Evolutionary conservation across 2,888 invertebrate genomes (phyloP).

Genomic region (Smittia sp.): DNA sequence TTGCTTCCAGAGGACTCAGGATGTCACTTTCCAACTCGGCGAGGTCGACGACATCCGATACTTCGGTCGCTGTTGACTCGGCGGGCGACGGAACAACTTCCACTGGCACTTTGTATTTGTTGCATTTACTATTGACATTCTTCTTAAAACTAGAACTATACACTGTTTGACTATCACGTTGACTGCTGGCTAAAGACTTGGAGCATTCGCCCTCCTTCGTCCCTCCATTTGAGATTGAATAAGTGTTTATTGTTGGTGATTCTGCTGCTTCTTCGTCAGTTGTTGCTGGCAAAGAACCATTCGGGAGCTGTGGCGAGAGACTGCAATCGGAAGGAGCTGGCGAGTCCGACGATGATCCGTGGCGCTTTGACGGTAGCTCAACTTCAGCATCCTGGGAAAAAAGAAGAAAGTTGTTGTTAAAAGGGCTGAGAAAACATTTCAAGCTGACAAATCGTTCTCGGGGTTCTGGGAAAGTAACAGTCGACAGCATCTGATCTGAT

Average conservation of each 20-base stretch:
- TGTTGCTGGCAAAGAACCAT: not conserved
- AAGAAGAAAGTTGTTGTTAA: not conserved
- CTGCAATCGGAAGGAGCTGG: not conserved
- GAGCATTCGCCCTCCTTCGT: conserved; percentile 27
- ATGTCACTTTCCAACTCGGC: conserved; percentile 21
- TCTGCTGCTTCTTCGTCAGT: conserved; percentile 21
- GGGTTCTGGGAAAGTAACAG: not conserved
- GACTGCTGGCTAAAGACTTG: conserved; percentile 17
- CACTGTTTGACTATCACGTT: conserved; percentile 40
- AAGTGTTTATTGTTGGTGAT: not conserved
- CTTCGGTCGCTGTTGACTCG: conserved; percentile 24
- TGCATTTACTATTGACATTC: conserved; percentile 16
- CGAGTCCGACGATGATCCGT: conserved; percentile 9
- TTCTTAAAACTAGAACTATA: conserved; percentile 39
- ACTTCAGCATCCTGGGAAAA: conserved; percentile 21
- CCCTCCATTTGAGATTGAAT: conserved; percentile 17
- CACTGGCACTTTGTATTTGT: not conserved
- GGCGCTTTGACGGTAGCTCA: conserved; percentile 28
- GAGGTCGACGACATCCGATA: conserved; percentile 25
- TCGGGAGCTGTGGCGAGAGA: conserved; percentile 13
- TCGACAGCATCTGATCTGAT: not conserved
- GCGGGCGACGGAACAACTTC: conserved; percentile 29
- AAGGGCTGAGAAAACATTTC: not conserved
- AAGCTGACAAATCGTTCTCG: not conserved
- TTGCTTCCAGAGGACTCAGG: conserved; percentile 23